Conservation (phyloP, 2,113 vertebrate species). For the Nycticebus coucang region DNA sequence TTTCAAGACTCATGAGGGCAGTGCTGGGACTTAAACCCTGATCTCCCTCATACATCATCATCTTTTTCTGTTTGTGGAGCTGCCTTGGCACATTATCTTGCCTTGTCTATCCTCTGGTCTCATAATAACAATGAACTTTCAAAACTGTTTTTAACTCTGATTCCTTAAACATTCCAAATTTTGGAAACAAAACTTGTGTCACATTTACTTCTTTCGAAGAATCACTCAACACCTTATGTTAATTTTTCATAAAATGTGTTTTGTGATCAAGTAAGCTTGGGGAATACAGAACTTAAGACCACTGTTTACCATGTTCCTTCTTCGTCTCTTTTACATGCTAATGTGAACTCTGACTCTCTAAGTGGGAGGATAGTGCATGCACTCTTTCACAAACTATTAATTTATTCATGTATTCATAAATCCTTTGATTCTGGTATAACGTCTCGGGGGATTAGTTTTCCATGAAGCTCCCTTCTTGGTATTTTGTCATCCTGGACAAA, state of each 20-base stretch:
- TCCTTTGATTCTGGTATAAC: background rate
- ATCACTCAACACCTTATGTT: background rate
- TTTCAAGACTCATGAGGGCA: background rate
- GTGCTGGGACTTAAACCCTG: background rate
- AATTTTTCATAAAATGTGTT: background rate
- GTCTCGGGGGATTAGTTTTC: background rate
- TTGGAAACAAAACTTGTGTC: background rate
- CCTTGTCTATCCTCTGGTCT: background rate
- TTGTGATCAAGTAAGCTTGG: background rate
- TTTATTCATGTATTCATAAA: background rate
- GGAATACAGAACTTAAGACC: background rate
- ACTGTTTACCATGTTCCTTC: background rate
- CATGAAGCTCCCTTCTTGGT: background rate
- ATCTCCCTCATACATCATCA: background rate
- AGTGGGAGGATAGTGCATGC: background rate
- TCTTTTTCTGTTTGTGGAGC: background rate
- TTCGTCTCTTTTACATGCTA: background rate
- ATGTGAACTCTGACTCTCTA: background rate
- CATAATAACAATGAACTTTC: background rate
- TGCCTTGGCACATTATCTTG: background rate
- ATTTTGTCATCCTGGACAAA: background rate
- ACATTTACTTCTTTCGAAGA: constrained; percentile 1
- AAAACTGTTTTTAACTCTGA: background rate
- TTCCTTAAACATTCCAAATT: background rate
- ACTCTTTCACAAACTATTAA: background rate